phyloP scores from a whole-genome alignment of 1,140 invertebrate genomes.

The Zaprionus inermis region DNA sequence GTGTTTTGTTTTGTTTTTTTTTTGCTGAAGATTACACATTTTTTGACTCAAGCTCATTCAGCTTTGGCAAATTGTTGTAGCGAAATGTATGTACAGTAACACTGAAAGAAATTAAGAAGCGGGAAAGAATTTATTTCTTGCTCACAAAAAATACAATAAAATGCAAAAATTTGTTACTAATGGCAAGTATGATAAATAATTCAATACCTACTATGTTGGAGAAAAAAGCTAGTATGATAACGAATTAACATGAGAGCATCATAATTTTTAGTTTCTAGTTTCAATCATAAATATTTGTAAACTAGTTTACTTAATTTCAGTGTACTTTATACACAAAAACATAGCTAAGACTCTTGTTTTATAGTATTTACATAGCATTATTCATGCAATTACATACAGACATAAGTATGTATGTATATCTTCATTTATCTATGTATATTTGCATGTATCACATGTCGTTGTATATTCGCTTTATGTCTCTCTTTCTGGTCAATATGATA shows the following conservation, averaged over 20 bases:
- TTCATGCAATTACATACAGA: constrained; percentile 38
- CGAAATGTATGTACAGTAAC: not conserved
- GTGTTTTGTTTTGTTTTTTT: constrained; percentile 25
- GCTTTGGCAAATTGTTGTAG: constrained; percentile 16
- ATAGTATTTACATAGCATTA: constrained; percentile 62
- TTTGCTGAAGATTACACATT: constrained; percentile 76
- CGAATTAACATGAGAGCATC: too few relatives aligned
- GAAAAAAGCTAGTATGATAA: too few relatives aligned
- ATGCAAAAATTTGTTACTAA: too few relatives aligned
- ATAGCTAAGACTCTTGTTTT: constrained; percentile 48
- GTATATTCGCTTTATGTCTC: constrained; percentile 68
- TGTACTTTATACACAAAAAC: not conserved
- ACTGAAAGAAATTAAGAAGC: not conserved
- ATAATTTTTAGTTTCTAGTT: too few relatives aligned
- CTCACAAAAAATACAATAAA: too few relatives aligned
- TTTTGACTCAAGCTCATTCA: constrained; percentile 52
- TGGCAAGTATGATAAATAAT: too few relatives aligned
- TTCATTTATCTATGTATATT: constrained; percentile 20
- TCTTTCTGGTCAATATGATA: constrained; percentile 69
- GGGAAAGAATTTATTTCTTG: not conserved
- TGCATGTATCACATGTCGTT: constrained; percentile 51
- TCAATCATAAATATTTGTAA: not conserved
- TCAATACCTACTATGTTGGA: too few relatives aligned
- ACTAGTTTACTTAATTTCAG: constrained; percentile 13
- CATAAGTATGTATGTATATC: constrained; percentile 7